Evolutionary conservation across 2,113 vertebrate genomes (phyloP).

Genomic region (Rana temporaria): DNA sequence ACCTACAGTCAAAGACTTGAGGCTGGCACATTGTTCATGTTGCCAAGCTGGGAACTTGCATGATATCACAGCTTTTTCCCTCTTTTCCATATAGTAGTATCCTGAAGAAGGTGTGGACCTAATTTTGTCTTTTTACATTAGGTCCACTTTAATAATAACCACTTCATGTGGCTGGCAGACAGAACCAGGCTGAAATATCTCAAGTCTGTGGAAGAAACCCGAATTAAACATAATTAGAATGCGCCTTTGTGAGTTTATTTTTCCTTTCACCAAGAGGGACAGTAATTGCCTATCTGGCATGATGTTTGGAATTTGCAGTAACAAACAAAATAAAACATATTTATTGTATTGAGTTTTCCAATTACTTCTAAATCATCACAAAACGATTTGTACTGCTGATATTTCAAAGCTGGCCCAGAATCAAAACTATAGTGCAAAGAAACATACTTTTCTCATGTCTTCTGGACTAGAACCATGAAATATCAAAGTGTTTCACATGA

Average conservation of each 20-base stretch:
- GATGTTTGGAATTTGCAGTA: background rate
- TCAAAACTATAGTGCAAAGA: slow-evolving; percentile 35
- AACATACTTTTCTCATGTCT: slow-evolving; percentile 50
- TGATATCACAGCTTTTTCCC: no score
- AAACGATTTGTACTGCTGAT: background rate
- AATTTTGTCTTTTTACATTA: no score
- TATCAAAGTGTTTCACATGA: slow-evolving; percentile 53
- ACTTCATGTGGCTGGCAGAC: no score
- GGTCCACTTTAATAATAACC: no score
- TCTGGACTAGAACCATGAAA: slow-evolving; percentile 15
- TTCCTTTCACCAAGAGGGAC: no score
- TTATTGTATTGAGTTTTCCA: background rate
- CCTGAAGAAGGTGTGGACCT: no score
- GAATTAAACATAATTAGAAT: background rate
- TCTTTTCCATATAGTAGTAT: no score
- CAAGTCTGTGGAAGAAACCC: background rate
- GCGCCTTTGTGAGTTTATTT: background rate
- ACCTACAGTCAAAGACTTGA: no score
- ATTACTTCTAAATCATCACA: slow-evolving; percentile 15
- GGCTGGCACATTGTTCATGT: no score
- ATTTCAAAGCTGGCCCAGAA: slow-evolving; percentile 21
- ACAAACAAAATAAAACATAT: slow-evolving; percentile 5
- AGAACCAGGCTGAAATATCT: no score
- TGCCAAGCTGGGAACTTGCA: no score
- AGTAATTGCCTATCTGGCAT: no score